phyloP scores from a whole-genome alignment of 2,888 invertebrate genomes.

The Cremastinae sp. region DNA sequence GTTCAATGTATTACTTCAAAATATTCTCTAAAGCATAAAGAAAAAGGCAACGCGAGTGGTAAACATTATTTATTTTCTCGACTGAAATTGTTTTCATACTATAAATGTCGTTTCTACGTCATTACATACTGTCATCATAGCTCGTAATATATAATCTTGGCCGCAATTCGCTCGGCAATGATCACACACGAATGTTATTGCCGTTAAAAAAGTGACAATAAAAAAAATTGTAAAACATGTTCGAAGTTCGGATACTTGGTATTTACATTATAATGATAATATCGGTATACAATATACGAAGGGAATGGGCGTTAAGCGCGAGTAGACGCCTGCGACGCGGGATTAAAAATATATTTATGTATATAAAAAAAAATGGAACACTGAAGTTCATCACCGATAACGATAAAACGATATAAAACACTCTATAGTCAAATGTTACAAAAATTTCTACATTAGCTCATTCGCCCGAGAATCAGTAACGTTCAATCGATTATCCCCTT shows the following conservation, averaged over 20 bases:
- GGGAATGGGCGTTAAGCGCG: slow-evolving; percentile 23
- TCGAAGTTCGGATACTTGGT: slow-evolving; percentile 40
- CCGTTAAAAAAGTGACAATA: slow-evolving; percentile 40
- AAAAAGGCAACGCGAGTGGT: slow-evolving; percentile 10
- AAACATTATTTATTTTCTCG: slow-evolving; percentile 52
- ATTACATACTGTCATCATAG: slow-evolving; percentile 39
- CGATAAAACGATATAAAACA: slow-evolving; percentile 33
- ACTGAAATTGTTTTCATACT: slow-evolving; percentile 53
- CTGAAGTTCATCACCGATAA: slow-evolving; percentile 9
- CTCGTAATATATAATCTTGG: slow-evolving; percentile 45
- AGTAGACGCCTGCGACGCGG: slow-evolving; percentile 12
- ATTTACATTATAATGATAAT: slow-evolving; percentile 54
- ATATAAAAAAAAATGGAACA: slow-evolving; percentile 7
- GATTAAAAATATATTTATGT: slow-evolving; percentile 14
- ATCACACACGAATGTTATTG: slow-evolving; percentile 31
- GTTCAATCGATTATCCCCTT: slow-evolving; percentile 10
- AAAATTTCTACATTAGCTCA: slow-evolving; percentile 25
- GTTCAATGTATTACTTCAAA: too few relatives aligned
- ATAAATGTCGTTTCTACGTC: slow-evolving; percentile 51
- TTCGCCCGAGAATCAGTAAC: slow-evolving; percentile 10
- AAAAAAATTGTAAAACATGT: slow-evolving; percentile 35
- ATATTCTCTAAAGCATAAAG: too few relatives aligned
- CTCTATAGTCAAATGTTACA: slow-evolving; percentile 38
- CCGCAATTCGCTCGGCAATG: slow-evolving; percentile 32
- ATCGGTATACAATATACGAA: slow-evolving; percentile 11